Base-by-base conservation (phyloP, 2,888 invertebrate species). In the Erannis defoliaria region DNA sequence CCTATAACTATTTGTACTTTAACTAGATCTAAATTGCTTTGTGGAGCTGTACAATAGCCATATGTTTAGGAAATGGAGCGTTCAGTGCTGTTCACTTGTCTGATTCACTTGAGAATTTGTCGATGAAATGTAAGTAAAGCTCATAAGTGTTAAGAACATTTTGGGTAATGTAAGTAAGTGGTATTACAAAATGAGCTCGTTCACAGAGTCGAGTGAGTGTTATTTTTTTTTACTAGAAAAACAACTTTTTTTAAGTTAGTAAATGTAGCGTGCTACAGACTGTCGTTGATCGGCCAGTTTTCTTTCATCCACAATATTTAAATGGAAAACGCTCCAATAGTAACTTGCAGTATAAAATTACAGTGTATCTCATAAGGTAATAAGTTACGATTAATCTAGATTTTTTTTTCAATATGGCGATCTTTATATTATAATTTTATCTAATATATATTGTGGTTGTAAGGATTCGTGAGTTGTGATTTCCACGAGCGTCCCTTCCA, bases 361-460 rank as follows among this genome's bases (percentile, higher is more conserved):
- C 90, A 90, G 92, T 91, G 91, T 93, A 93, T 92, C 90, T 91
- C 89, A 85, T 92, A 91, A 90, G 91, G 88, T 89, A 76, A 89
- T 91, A 92, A 92, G 93, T 92, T 91, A 91, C 82, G 85, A 87
- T 87, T 90, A 92, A 90, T 90, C 89, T 91, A 91, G 90, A 84
- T 84, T 90, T 90, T 90, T 90, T 93, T 94, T 94, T 93, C 93
- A 93, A 92, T 93, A 93, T 90, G 93, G 93, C 93, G 88, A 93
- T 93, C 90, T 90, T 93, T 93, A 92, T 93, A 93, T 90, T 93
- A 93, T 93, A 93, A 93, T 94, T 93, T 94, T 94, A 93, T 94
- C 93, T 94, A 94, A 94, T 94, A 94, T 94, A 94, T 94, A 95
- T 94, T 95, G 95, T 95, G 95, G 95, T 94, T 95, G 94, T 94